Conservation (phyloP, 2,888 invertebrate genomes). For the Phymatocera aterrima region DNA sequence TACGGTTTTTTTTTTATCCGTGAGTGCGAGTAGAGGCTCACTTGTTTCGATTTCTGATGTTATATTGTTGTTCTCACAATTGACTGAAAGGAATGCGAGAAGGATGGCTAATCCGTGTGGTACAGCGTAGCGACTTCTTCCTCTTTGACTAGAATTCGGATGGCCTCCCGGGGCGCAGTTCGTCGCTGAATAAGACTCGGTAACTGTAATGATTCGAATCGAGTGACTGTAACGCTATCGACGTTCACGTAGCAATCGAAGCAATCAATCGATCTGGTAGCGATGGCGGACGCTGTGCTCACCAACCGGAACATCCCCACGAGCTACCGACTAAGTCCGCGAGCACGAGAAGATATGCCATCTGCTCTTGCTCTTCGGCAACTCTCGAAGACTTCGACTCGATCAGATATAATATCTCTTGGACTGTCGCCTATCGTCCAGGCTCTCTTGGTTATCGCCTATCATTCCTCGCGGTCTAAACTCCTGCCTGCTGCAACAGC, state of each 20-base stretch:
- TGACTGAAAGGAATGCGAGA: conserved; percentile 24
- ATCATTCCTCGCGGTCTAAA: background rate
- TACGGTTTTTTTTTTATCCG: background rate
- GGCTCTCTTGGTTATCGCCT: conserved; percentile 34
- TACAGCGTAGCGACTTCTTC: background rate
- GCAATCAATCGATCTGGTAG: conserved; percentile 68
- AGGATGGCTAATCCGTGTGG: no score
- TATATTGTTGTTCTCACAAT: background rate
- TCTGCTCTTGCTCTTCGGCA: conserved; percentile 55
- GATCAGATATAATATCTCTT: conserved; percentile 60
- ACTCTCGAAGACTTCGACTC: conserved; percentile 51
- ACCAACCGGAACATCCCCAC: conserved; percentile 67
- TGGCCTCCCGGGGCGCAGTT: conserved; percentile 22
- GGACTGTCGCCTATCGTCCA: conserved; percentile 45
- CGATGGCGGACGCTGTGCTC: conserved; percentile 65
- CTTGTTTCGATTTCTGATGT: background rate
- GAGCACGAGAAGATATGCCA: conserved; percentile 58
- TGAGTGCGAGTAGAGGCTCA: background rate
- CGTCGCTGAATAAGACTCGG: background rate
- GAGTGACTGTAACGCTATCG: conserved; percentile 38
- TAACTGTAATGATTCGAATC: conserved; percentile 36
- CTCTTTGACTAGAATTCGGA: conserved; percentile 7
- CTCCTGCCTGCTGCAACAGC: conserved; percentile 16
- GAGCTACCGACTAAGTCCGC: conserved; percentile 59
- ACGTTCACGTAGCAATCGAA: conserved; percentile 59